phyloP scores from a whole-genome alignment of 2,113 vertebrate genomes.

The western clawed frog (Xenopus tropicalis) region UCB_Xtro_10.0 CM004450.2:12929001-12929500 shows the following conservation, averaged over 20 bases:
- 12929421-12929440: conserved; percentile 12
- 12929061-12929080: no score
- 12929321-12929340: conserved; percentile 18
- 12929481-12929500: background rate
- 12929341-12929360: background rate
- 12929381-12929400: background rate
- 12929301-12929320: conserved; percentile 16
- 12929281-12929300: conserved; percentile 26
- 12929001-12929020: no score
- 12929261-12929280: conserved; percentile 6
- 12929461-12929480: background rate
- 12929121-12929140: no score
- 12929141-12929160: no score
- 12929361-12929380: conserved; percentile 4
- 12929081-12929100: no score
- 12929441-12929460: background rate
- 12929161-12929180: no score
- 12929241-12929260: conserved; percentile 6
- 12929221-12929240: background rate
- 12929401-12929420: background rate
- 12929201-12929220: background rate
- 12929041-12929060: no score
- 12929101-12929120: no score
- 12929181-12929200: no score
- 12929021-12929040: no score